phyloP scores from a whole-genome alignment of 2,888 invertebrate genomes.

The Electrophaes corylata region DNA sequence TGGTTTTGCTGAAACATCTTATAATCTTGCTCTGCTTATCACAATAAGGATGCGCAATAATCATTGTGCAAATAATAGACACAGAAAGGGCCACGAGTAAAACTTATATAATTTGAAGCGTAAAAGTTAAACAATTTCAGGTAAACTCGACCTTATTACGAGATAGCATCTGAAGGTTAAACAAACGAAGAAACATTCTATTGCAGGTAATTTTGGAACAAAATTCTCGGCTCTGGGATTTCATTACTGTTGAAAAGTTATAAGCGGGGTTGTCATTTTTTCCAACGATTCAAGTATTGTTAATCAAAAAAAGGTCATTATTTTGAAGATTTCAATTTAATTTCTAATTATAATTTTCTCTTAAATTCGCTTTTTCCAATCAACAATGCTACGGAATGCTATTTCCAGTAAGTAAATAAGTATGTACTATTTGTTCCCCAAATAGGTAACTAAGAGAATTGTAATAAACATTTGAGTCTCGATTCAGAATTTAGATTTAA shows the following conservation, averaged over 20 bases:
- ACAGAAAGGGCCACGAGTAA: constrained; percentile 18
- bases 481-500: too few relatives aligned
- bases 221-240: constrained; percentile 42
- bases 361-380: too few relatives aligned
- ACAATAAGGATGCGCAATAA: constrained; percentile 23
- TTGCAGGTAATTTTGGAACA: constrained; percentile 47
- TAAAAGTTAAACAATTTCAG: constrained; percentile 30
- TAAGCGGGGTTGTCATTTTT: neutral
- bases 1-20: too few relatives aligned
- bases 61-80: constrained; percentile 28
- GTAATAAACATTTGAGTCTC: too few relatives aligned
- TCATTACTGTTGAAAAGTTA: constrained; percentile 45
- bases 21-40: constrained; percentile 3
- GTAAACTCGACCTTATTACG: constrained; percentile 33
- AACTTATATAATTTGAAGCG: constrained; percentile 30
- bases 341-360: too few relatives aligned
- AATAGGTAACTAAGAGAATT: too few relatives aligned
- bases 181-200: constrained; percentile 42
- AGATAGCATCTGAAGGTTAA: constrained; percentile 33
- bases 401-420: too few relatives aligned
- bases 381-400: too few relatives aligned
- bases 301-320: too few relatives aligned
- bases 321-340: too few relatives aligned
- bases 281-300: neutral
- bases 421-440: too few relatives aligned